These are phyloP conservation scores for Eubasilissa splendida DNA, from an alignment of 2,888 invertebrate genomes.

Conservation along the genomic window DNA sequence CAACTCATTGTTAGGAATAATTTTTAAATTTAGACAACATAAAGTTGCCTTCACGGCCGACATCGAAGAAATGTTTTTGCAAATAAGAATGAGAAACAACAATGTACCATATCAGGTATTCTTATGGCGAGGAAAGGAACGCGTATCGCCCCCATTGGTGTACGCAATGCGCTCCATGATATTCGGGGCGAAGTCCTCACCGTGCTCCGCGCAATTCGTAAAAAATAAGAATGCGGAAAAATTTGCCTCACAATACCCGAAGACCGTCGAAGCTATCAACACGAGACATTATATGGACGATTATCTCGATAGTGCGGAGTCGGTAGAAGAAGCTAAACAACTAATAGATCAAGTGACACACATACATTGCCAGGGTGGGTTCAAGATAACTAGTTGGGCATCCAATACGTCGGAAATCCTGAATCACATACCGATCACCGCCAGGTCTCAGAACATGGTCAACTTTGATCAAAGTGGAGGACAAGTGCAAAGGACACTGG, in stretches of 20 bases:
- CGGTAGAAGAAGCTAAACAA: neutral
- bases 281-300: neutral
- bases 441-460: neutral
- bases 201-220: neutral
- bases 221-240: neutral
- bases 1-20: neutral
- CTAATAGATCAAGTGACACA: neutral
- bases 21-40: slow-evolving; percentile 6
- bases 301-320: neutral
- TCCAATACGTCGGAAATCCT: neutral
- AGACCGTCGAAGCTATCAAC: neutral
- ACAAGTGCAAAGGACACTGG: neutral
- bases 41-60: neutral
- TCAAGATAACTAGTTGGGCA: neutral
- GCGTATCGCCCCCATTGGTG: too few relatives aligned
- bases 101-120: neutral
- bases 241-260: neutral
- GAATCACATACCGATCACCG: neutral
- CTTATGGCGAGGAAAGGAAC: too few relatives aligned
- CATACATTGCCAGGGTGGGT: neutral
- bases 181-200: neutral
- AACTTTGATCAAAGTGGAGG: neutral
- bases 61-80: neutral
- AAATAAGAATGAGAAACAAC: too few relatives aligned
- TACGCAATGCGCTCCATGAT: neutral